Conservation (phyloP, 2,113 vertebrate genomes). For the Willisornis vidua region DNA sequence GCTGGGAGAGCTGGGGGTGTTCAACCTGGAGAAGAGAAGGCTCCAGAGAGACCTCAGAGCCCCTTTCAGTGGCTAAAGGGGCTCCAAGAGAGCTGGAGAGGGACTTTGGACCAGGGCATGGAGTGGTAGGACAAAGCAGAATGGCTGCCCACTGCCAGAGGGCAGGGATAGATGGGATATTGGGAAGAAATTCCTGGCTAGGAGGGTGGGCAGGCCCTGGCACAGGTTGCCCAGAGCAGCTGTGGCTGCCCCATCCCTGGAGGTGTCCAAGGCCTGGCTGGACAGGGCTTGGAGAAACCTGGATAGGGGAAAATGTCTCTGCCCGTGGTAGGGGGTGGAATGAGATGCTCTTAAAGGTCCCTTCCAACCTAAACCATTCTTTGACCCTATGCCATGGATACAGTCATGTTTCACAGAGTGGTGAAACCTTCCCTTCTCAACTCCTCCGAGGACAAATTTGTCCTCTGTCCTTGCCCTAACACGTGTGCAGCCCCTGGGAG, state of each 20-base stretch:
- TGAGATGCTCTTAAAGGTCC: background rate
- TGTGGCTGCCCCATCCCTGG: background rate
- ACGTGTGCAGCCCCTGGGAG: background rate
- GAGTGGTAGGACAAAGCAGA: background rate
- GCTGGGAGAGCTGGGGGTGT: rapidly evolving
- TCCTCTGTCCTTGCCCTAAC: background rate
- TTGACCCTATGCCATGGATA: background rate
- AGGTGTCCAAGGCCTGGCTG: rapidly evolving
- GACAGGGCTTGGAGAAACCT: rapidly evolving
- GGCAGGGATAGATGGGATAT: background rate
- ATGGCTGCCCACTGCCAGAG: background rate
- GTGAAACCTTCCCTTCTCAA: rapidly evolving
- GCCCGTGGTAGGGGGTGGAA: background rate
- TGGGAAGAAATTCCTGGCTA: background rate
- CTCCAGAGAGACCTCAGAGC: background rate
- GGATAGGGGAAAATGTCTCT: background rate
- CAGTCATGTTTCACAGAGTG: rapidly evolving
- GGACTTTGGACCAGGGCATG: background rate
- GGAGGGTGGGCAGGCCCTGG: background rate
- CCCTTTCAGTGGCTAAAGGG: background rate
- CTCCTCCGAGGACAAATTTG: background rate
- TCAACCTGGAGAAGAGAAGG: background rate
- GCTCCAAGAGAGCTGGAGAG: background rate
- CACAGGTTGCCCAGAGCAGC: background rate
- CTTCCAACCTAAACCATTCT: background rate